Conservation (phyloP, 2,113 vertebrate genomes). For the Carlito syrichta region DNA sequence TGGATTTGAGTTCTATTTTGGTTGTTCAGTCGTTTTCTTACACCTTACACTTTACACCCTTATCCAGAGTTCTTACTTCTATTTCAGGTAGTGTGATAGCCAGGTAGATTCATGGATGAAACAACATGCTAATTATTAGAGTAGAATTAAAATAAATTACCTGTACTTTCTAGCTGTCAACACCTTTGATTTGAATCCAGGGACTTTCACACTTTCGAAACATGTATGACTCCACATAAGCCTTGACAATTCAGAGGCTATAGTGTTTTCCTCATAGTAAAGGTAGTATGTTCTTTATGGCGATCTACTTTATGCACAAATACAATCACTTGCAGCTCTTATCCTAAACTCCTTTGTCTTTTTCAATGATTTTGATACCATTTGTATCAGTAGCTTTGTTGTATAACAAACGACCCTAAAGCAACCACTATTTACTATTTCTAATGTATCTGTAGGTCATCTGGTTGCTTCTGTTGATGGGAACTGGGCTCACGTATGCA, state of each 20-base stretch:
- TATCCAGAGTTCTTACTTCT: not conserved
- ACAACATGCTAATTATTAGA: not conserved
- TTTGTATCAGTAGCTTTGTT: not conserved
- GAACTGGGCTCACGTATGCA: not conserved
- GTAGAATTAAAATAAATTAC: not conserved
- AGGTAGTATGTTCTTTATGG: not conserved
- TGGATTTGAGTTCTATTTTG: not conserved
- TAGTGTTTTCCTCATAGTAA: not conserved
- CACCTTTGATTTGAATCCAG: not conserved
- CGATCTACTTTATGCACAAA: not conserved
- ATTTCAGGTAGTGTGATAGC: not conserved
- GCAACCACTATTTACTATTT: not conserved
- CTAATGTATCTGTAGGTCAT: not conserved
- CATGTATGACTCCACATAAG: not conserved
- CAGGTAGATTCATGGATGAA: not conserved
- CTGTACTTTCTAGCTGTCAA: not conserved
- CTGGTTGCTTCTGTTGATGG: not conserved
- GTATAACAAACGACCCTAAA: not conserved
- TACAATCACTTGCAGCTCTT: not conserved
- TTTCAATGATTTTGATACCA: not conserved
- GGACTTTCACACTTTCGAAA: slow-evolving; percentile 7
- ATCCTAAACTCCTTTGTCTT: not conserved
- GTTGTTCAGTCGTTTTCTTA: not conserved
- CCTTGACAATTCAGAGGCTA: not conserved
- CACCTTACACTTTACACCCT: too few species aligned